These are phyloP conservation scores for Ophion costatus DNA, from an alignment of 2,888 invertebrate species.

Conservation along the genomic window DNA sequence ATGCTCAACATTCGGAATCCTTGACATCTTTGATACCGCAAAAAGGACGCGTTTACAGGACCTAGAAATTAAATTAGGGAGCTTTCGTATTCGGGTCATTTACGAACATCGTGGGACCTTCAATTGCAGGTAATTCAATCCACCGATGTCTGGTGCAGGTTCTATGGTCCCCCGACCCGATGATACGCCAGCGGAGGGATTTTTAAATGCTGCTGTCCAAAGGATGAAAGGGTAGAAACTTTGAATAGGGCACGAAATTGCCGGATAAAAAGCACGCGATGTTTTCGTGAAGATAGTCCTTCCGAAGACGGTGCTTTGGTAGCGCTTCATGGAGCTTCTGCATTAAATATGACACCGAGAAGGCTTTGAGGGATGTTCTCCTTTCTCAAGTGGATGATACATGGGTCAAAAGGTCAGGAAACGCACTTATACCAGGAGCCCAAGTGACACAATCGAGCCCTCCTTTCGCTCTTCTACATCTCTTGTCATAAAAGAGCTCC, in stretches of 20 bases:
- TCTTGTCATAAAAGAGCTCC: not conserved
- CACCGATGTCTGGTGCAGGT: not conserved
- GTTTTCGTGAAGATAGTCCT: not conserved
- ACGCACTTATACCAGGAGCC: constrained; percentile 35
- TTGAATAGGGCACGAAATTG: not conserved
- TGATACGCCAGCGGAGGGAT: not conserved
- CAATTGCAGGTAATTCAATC: not conserved
- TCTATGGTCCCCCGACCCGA: not conserved
- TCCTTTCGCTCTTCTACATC: not conserved
- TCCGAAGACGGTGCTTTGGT: not conserved
- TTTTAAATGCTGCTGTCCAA: not conserved
- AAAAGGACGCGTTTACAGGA: not conserved
- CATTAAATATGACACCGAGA: constrained; percentile 18
- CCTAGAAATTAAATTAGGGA: not conserved
- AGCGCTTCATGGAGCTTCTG: not conserved
- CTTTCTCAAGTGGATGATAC: constrained; percentile 53
- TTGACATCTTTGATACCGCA: not conserved
- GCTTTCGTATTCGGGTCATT: not conserved
- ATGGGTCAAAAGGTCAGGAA: constrained; percentile 60
- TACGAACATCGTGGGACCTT: not conserved
- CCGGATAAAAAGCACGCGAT: not conserved
- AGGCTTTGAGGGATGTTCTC: constrained; percentile 32
- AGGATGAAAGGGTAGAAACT: not conserved
- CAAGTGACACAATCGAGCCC: constrained; percentile 48
- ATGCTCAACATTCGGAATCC: not conserved